Evolutionary conservation across 2,888 invertebrate genomes (phyloP).

Genomic region (Cosmorhoe ocellata): DNA sequence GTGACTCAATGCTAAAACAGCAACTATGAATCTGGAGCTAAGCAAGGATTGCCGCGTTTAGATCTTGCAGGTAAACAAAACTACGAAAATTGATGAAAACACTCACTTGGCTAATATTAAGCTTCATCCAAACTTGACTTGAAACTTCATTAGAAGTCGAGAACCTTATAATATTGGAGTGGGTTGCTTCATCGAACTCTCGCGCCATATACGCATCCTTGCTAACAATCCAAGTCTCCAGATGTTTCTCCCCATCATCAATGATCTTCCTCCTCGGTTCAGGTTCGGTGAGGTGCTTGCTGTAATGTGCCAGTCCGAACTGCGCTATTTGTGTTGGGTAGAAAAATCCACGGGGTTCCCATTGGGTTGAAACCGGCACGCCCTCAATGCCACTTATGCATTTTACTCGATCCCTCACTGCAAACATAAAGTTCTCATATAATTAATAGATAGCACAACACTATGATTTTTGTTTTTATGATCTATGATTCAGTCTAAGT

Average conservation of each 20-base stretch:
- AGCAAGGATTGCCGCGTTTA: too few relatives aligned
- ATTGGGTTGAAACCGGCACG: slow-evolving; percentile 97
- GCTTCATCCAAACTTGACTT: slow-evolving; percentile 86
- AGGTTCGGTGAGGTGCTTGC: slow-evolving; percentile 94
- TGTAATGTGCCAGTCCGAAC: slow-evolving; percentile 98
- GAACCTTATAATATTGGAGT: slow-evolving; percentile 87
- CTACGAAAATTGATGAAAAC: too few relatives aligned
- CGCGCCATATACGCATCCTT: slow-evolving; percentile 85
- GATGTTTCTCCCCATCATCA: slow-evolving; percentile 88
- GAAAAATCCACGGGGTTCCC: slow-evolving; percentile 97
- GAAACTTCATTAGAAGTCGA: slow-evolving; percentile 86
- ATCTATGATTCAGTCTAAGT: background rate
- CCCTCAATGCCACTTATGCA: slow-evolving; percentile 97
- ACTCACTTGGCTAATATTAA: slow-evolving; percentile 50
- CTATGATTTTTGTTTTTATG: too few relatives aligned
- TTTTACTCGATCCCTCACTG: slow-evolving; percentile 94
- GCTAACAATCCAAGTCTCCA: slow-evolving; percentile 89
- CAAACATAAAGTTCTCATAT: background rate
- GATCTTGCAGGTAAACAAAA: too few relatives aligned
- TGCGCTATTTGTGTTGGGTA: slow-evolving; percentile 99
- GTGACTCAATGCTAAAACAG: too few relatives aligned
- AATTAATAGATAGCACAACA: too few relatives aligned
- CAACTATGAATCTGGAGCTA: too few relatives aligned
- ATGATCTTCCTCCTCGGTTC: slow-evolving; percentile 87
- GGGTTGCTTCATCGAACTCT: slow-evolving; percentile 81